Conservation (phyloP, 2,113 vertebrate genomes). For the Calidris pygmaea region DNA sequence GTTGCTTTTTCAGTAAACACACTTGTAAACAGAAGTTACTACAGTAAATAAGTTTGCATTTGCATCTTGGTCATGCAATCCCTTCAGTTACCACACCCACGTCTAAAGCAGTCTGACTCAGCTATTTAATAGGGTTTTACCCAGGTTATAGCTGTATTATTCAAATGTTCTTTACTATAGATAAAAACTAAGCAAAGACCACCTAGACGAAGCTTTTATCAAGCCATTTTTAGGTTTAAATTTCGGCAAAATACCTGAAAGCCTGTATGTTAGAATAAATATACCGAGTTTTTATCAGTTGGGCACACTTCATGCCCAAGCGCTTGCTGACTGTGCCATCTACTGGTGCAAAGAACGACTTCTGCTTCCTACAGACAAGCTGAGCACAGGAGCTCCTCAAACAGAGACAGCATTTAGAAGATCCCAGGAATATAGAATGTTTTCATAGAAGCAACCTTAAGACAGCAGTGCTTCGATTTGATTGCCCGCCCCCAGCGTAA, state of each 20-base stretch:
- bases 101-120: not conserved
- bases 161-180: not conserved
- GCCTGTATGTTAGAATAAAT: accelerated
- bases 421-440: accelerated
- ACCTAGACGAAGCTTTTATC: not conserved
- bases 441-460: not conserved
- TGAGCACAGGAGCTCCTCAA: not conserved
- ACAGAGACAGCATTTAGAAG: not conserved
- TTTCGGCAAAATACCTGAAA: not conserved
- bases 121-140: not conserved
- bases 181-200: not conserved
- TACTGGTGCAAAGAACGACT: not conserved
- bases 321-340: conserved; percentile 26
- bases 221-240: not conserved
- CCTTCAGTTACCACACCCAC: not conserved
- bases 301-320: accelerated
- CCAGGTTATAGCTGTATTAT: not conserved
- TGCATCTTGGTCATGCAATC: not conserved
- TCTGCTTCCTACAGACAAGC: not conserved
- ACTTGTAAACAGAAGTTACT: not conserved
- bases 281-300: not conserved
- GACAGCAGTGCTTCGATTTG: not conserved
- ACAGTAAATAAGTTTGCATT: not conserved
- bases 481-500: not conserved
- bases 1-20: not conserved